A percentile compares a stretch with the other conserved stretches of the same genome.
Conservation (phyloP, 2,888 invertebrate species). For the Euplagia quadripunctaria region DNA sequence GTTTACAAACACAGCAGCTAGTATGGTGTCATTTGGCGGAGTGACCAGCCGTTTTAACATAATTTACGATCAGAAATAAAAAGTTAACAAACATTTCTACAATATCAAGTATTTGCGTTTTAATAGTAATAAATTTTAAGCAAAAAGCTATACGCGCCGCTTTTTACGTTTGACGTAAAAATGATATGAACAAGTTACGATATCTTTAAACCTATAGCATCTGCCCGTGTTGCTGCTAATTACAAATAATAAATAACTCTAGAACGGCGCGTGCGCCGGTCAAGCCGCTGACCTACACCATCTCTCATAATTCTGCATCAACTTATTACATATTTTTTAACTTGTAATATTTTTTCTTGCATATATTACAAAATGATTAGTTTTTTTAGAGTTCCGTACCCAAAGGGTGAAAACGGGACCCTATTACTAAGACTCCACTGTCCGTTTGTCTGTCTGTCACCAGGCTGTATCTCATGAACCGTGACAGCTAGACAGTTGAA, state of each 20-base stretch:
- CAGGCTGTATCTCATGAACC: too few relatives aligned
- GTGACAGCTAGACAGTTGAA: too few relatives aligned
- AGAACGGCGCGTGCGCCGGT: background rate
- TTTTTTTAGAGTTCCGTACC: too few relatives aligned
- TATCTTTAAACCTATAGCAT: slow-evolving; percentile 1
- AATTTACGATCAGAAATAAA: too few relatives aligned
- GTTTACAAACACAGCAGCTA: too few relatives aligned
- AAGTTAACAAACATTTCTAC: too few relatives aligned
- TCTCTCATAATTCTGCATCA: slow-evolving; percentile 13
- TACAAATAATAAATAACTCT: slow-evolving; percentile 9
- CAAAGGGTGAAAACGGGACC: too few relatives aligned
- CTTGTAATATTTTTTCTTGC: background rate
- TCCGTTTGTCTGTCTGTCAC: too few relatives aligned
- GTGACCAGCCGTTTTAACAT: too few relatives aligned
- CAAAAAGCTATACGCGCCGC: background rate
- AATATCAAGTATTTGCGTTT: background rate
- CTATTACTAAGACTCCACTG: too few relatives aligned
- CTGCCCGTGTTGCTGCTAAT: slow-evolving; percentile 12
- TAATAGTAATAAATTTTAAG: background rate
- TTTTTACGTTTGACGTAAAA: slow-evolving; percentile 21
- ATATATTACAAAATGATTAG: too few relatives aligned
- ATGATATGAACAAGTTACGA: slow-evolving; percentile 46
- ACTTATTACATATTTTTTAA: background rate
- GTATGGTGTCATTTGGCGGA: too few relatives aligned
- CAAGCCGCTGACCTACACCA: background rate